phyloP scores from a whole-genome alignment of 2,888 invertebrate species.

The Nomada fabriciana region DNA sequence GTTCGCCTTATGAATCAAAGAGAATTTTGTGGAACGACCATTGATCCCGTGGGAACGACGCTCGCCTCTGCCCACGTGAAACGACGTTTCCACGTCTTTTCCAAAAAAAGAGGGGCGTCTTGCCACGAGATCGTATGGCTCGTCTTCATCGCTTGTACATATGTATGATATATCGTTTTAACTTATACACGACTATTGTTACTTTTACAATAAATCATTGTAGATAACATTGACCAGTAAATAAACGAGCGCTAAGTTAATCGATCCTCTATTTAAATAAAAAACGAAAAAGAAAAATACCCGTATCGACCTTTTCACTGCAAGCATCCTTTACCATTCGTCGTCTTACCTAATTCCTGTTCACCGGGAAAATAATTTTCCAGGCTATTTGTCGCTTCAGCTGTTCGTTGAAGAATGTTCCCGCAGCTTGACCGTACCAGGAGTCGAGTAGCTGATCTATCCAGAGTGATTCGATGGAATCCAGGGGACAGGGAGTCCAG shows the following conservation, averaged over 20 bases:
- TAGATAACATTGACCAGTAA: constrained; percentile 79
- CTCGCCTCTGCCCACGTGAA: neutral
- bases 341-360: neutral
- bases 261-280: constrained; percentile 16
- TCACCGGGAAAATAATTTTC: constrained; percentile 1
- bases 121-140: constrained; percentile 19
- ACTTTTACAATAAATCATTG: constrained; percentile 81
- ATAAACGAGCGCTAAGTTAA: constrained; percentile 77
- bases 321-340: neutral
- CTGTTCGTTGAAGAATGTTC: neutral
- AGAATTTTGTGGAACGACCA: constrained; percentile 14
- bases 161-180: constrained; percentile 81
- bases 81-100: neutral
- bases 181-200: constrained; percentile 80
- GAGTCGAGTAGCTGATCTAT: constrained; percentile 11
- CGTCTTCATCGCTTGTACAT: constrained; percentile 72
- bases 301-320: neutral
- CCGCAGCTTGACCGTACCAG: neutral
- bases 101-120: neutral
- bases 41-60: constrained; percentile 29
- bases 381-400: constrained; percentile 11
- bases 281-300: neutral
- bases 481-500: constrained; percentile 4
- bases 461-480: constrained; percentile 3
- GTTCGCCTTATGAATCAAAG: constrained; percentile 36